Evolutionary conservation across 1,140 invertebrate species (phyloP).

Genomic region (Watersipora subatra): DNA sequence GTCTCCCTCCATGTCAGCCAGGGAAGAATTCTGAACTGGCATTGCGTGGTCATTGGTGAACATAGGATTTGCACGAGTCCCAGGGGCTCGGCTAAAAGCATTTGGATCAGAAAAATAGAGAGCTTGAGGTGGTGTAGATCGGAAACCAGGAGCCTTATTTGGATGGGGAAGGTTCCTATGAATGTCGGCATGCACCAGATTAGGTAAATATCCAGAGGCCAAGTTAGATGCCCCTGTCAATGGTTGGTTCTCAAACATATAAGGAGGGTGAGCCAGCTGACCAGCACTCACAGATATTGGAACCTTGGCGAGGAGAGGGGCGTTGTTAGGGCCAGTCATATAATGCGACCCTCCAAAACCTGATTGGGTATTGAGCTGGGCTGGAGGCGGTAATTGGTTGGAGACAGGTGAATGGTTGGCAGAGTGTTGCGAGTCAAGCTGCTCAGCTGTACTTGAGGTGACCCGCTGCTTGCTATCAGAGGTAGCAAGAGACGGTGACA

Average conservation of each 20-base stretch:
- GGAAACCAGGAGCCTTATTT: constrained; percentile 35
- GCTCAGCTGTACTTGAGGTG: no score
- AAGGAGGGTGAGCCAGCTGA: no score
- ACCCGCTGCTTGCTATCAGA: no score
- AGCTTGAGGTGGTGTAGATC: constrained; percentile 16
- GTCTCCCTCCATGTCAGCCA: background rate
- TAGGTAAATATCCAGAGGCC: constrained; percentile 61
- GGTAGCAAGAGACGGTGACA: no score
- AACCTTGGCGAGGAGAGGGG: constrained; percentile 28
- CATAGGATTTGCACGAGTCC: background rate
- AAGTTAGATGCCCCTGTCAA: constrained; percentile 40
- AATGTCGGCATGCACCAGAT: constrained; percentile 48
- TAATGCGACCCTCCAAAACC: background rate
- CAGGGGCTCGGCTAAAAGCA: background rate
- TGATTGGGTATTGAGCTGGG: no score
- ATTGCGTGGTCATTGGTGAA: background rate
- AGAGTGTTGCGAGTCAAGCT: no score
- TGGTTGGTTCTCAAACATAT: background rate
- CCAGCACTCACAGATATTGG: no score
- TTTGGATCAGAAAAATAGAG: constrained; percentile 17
- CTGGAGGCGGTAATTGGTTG: no score
- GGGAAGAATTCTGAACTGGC: no score
- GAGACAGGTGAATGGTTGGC: no score
- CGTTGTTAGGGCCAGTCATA: constrained; percentile 37
- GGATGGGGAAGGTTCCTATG: constrained; percentile 39